Base-by-base conservation (phyloP, 2,113 vertebrate species). In the Trochalopteron elliotii region DNA sequence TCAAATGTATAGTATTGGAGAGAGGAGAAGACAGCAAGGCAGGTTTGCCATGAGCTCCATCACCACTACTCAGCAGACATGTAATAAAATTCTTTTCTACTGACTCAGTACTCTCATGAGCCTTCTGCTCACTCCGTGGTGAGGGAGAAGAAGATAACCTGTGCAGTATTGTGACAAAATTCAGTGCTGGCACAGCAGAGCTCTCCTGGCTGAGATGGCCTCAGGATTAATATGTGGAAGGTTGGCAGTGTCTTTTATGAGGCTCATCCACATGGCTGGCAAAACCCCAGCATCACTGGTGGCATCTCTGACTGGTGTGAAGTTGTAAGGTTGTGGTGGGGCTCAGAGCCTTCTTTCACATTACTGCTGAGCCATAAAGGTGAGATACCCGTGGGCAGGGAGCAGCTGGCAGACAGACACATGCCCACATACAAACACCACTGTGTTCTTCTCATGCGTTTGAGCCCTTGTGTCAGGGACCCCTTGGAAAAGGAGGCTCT, bases 391-490 rank as follows among this genome's bases (percentile, higher is more conserved):
- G 0, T 21, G 44, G 77, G 59, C 44, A 37, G 56, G 63, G 27
- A 30, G 59, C 52, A 56, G 63, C 39, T 4, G 7, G 50, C 11
- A 0, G 57, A 27, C 19, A 28, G 33, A 33, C 7, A 1, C 11
- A 12, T 68, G 59, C 30, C 11, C 2, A 1, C 14, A 19, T 27
- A 44, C 12, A 72, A 33, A 6, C 0, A 0, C n/a, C 0, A 0
- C 49, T 49, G 24, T 4, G 0, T 39, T 77, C 50, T 2, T 0
- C n/a, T 61, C 8, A 1, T 1, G 2, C 0, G 0, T 30, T 15
- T 33, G 30, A 77, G 24, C 20, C 80, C 23, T 49, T 52, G 56
- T 16, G 8, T 68, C 75, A 80, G 50, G 5, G 28, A 75, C 64
- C 89, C 78, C 55, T 42, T 5, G 2, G 95, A 70, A 94, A 50